A percentile compares a stretch with the other conserved stretches of the same genome.
Evolutionary conservation across 2,888 invertebrate genomes (phyloP).

Genomic region (Dynastes grantii): DNA sequence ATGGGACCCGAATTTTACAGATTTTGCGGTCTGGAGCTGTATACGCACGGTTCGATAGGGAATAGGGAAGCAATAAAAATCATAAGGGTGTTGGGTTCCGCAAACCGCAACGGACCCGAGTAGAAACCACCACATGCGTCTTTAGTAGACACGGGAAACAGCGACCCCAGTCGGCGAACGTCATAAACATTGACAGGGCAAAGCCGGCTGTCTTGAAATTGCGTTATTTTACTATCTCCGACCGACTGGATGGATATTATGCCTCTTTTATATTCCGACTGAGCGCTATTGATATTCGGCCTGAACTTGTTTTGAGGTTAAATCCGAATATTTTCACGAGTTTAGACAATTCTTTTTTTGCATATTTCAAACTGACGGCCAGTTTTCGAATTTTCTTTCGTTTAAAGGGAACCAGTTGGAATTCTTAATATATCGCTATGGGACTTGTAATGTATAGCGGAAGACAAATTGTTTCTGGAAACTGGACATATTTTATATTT

Average conservation of each 20-base stretch:
- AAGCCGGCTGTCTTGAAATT: slow-evolving; percentile 49
- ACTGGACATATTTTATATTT: neutral
- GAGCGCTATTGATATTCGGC: slow-evolving; percentile 59
- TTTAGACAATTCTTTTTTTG: slow-evolving; percentile 48
- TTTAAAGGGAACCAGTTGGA: slow-evolving; percentile 26
- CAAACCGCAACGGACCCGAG: slow-evolving; percentile 34
- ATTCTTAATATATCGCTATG: slow-evolving; percentile 13
- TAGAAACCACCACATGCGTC: slow-evolving; percentile 37
- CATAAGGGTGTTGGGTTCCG: slow-evolving; percentile 23
- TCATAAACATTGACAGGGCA: slow-evolving; percentile 50
- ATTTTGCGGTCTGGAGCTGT: slow-evolving; percentile 27
- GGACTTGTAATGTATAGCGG: neutral
- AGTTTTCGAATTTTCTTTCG: slow-evolving; percentile 44
- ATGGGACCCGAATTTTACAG: slow-evolving; percentile 15
- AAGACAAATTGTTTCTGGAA: slow-evolving; percentile 19
- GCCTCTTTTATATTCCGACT: slow-evolving; percentile 59
- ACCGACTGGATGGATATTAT: slow-evolving; percentile 48
- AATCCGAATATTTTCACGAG: slow-evolving; percentile 52
- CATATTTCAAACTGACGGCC: slow-evolving; percentile 47
- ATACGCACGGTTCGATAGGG: slow-evolving; percentile 31
- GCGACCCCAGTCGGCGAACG: slow-evolving; percentile 37
- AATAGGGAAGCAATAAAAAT: slow-evolving; percentile 46
- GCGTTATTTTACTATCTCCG: slow-evolving; percentile 52
- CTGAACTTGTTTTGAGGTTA: slow-evolving; percentile 56
- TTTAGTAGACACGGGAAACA: slow-evolving; percentile 34